A percentile compares a stretch with the other conserved stretches of the same genome.
Evolutionary conservation across 2,797 vertebrate species (phyloP).

Genomic region (Chanos chanos): DNA sequence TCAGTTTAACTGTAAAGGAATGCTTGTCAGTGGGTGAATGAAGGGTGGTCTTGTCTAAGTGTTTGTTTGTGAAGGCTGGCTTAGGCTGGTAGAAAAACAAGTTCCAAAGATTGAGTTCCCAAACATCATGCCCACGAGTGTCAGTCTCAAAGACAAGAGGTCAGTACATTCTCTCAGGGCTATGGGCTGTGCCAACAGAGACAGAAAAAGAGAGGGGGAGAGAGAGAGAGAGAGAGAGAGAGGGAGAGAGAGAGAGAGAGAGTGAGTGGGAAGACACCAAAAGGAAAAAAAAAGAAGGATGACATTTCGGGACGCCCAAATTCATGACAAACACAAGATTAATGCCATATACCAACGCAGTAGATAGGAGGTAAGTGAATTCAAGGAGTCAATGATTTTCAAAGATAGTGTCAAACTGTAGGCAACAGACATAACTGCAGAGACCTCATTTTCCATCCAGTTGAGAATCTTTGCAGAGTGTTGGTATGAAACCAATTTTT

Average conservation of each 20-base stretch:
- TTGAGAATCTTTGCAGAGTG: conserved; percentile 24
- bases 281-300: background rate
- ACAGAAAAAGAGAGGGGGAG: conserved; percentile 10
- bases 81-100: no score
- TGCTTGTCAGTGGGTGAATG: no score
- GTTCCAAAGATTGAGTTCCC: conserved; percentile 32
- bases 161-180: conserved; percentile 31
- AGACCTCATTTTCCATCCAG: conserved; percentile 16
- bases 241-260: conserved; percentile 1
- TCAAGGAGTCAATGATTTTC: no score
- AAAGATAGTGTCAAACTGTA: no score
- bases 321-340: conserved; percentile 35
- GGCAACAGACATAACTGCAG: no score
- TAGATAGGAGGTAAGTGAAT: no score
- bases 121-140: conserved; percentile 11
- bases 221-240: background rate
- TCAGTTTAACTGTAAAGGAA: no score
- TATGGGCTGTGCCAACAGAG: conserved; percentile 16
- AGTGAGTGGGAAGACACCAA: background rate
- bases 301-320: conserved; percentile 24
- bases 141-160: conserved; percentile 26
- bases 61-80: conserved; percentile 6
- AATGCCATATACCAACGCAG: no score
- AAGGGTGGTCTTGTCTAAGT: no score
- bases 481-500: conserved; percentile 39